phyloP scores from a whole-genome alignment of 1,140 invertebrate species.

The Halictus rubicundus region DNA sequence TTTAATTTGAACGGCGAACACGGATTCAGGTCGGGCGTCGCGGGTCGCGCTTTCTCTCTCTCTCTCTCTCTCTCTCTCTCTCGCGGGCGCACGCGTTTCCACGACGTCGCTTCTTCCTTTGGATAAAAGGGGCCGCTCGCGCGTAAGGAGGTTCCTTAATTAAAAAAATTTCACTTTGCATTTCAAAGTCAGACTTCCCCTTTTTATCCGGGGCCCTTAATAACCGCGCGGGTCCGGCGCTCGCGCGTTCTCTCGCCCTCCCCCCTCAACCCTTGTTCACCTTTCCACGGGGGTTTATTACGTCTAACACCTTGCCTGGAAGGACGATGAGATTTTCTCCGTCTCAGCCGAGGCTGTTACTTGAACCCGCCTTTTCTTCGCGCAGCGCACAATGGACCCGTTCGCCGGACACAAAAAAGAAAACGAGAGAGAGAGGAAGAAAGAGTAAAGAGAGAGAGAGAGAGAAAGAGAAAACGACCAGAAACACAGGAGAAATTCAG shows the following conservation, averaged over 20 bases:
- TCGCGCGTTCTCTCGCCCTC: too few species aligned
- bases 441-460: neutral
- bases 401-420: too few species aligned
- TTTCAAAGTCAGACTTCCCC: constrained; percentile 30
- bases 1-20: constrained; percentile 3
- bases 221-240: constrained; percentile 22
- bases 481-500: neutral
- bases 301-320: constrained; percentile 32
- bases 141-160: constrained; percentile 41
- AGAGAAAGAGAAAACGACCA: too few species aligned
- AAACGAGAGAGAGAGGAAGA: too few species aligned
- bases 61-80: too few species aligned
- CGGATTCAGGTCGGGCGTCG: neutral
- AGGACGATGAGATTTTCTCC: constrained; percentile 11
- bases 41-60: too few species aligned
- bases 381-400: constrained; percentile 1
- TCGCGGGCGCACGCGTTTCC: too few species aligned
- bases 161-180: constrained; percentile 48
- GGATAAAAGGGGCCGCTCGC: neutral
- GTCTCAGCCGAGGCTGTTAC: neutral
- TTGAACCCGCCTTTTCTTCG: constrained; percentile 3
- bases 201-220: constrained; percentile 12
- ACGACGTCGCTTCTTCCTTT: neutral
- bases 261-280: too few species aligned
- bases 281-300: constrained; percentile 32